Conservation (phyloP, 2,797 vertebrate species). For the Ambastaia sidthimunki region DNA sequence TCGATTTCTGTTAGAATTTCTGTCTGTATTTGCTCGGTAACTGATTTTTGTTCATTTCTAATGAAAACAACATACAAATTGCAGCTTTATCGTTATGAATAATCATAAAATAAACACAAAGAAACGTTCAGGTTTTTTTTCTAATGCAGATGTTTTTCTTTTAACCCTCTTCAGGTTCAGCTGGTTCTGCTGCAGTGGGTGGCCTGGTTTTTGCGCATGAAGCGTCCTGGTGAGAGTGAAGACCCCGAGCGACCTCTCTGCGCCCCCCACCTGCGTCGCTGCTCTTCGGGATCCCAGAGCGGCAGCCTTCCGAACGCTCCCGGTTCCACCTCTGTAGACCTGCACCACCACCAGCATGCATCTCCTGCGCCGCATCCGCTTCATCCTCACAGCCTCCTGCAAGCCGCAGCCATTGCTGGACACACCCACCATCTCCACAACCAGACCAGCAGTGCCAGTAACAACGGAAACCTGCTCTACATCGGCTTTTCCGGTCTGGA, state of each 20-base stretch:
- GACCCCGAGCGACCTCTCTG: slow-evolving; percentile 77
- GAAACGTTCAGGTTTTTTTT: neutral
- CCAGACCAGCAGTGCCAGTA: slow-evolving; percentile 72
- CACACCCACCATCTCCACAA: slow-evolving; percentile 71
- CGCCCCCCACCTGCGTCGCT: slow-evolving; percentile 79
- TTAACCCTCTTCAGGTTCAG: slow-evolving; percentile 69
- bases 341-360: slow-evolving; percentile 52
- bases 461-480: slow-evolving; percentile 81
- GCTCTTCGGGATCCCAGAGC: slow-evolving; percentile 80
- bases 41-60: no score
- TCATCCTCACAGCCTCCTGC: slow-evolving; percentile 78
- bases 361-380: slow-evolving; percentile 72
- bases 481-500: slow-evolving; percentile 80
- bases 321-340: slow-evolving; percentile 39
- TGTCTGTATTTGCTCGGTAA: no score
- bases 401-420: slow-evolving; percentile 64
- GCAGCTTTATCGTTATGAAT: no score
- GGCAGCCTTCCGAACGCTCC: slow-evolving; percentile 74
- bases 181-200: slow-evolving; percentile 82
- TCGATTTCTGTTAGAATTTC: no score
- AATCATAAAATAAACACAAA: no score
- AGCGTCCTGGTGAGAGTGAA: slow-evolving; percentile 78
- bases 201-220: slow-evolving; percentile 83
- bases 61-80: no score
- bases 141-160: neutral